Conservation (phyloP, 1,140 invertebrate species). For the Meloidogyne floridensis region DNA sequence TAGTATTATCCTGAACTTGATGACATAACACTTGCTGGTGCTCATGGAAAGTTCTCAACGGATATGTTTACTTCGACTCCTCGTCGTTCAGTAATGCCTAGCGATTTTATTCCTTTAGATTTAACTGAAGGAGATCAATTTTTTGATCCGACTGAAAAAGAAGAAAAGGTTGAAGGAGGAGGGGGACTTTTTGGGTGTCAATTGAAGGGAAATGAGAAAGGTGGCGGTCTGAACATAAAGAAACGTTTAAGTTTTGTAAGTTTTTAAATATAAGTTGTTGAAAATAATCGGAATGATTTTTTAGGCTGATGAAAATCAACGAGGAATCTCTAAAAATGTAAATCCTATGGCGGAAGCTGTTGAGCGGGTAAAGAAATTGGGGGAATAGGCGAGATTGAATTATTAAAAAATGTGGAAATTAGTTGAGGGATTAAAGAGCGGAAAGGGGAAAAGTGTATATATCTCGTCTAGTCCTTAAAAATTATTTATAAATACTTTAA, state of each 20-base stretch:
- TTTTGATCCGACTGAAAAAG: not conserved
- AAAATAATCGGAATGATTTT: not conserved
- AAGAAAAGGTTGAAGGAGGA: not conserved
- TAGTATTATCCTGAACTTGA: not conserved
- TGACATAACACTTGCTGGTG: slow-evolving; percentile 30
- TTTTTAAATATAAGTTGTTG: not conserved
- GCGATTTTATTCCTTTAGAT: slow-evolving; percentile 11
- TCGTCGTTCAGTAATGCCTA: slow-evolving; percentile 15
- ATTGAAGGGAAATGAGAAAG: not conserved
- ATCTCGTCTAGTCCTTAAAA: no score
- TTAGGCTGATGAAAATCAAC: not conserved
- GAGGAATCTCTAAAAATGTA: not conserved
- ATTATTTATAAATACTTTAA: no score
- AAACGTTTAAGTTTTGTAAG: not conserved
- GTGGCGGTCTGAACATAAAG: not conserved
- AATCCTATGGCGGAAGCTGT: not conserved
- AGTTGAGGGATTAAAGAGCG: no score
- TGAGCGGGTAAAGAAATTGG: not conserved
- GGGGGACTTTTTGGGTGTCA: slow-evolving; percentile 18
- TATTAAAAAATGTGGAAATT: no score
- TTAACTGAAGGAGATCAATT: slow-evolving; percentile 12
- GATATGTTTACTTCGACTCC: slow-evolving; percentile 30
- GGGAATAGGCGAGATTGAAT: no score
- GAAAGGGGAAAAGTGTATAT: no score
- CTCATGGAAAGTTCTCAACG: slow-evolving; percentile 33